phyloP scores from a whole-genome alignment of 2,113 vertebrate species.

The Pseudorhombus dupliciocellatus region DNA sequence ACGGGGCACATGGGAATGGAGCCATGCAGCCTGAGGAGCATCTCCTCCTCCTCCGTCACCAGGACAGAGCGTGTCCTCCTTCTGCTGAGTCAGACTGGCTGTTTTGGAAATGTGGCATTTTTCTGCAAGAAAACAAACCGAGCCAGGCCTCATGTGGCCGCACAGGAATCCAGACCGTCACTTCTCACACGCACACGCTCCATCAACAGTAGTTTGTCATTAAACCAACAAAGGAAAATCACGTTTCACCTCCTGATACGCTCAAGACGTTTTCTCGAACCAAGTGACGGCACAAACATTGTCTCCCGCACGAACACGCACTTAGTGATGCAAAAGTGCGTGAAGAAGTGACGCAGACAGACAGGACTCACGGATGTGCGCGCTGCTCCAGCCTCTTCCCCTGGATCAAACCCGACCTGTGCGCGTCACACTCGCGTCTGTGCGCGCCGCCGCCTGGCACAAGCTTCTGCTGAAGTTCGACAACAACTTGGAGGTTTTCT shows the following conservation, averaged over 20 bases:
- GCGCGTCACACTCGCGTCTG: too few species aligned
- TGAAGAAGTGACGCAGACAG: neutral
- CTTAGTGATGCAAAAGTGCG: neutral
- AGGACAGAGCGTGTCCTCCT: neutral
- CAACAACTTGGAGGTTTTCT: neutral
- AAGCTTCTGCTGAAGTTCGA: too few species aligned
- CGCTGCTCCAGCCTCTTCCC: constrained; percentile 2
- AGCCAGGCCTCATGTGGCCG: neutral
- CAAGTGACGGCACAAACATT: neutral
- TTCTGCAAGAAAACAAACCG: constrained; percentile 50
- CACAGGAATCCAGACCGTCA: neutral
- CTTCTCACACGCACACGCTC: neutral
- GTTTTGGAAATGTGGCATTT: constrained; percentile 75
- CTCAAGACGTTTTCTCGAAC: neutral
- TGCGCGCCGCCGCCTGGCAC: too few species aligned
- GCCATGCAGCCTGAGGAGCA: constrained; percentile 18
- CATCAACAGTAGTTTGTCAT: neutral
- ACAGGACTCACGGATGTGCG: neutral
- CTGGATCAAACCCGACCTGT: neutral
- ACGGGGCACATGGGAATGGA: constrained; percentile 50
- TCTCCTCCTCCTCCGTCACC: neutral
- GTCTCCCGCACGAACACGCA: neutral
- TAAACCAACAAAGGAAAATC: constrained; percentile 8
- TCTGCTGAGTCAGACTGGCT: constrained; percentile 68
- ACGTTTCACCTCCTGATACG: neutral